Evolutionary conservation across 2,113 vertebrate species (phyloP), one percentile per base, ranked within the genome.

Genomic region (Gnathonemus echidnorhynchus): DNA sequence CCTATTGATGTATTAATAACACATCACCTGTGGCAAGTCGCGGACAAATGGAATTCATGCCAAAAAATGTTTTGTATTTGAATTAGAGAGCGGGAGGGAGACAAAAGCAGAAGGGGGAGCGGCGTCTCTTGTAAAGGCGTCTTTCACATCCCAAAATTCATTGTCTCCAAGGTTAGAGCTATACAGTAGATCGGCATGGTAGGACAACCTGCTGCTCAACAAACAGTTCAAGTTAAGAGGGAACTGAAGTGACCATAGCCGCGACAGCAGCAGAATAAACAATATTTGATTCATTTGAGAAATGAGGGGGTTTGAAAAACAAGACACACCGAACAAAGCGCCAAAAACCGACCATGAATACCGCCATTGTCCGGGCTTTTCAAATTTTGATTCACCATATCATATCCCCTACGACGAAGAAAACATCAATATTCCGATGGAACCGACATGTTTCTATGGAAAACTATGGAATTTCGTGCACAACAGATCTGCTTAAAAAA

Each of bases 371-470:
- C 95, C 95, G 89, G 90, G 96, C 96, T 96, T 97, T 97, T 98
- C 95, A 96, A 95, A 96, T 95, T 97, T 96, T 98, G 98, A 98
- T 99, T 98, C 96, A 99, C 97, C 98, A 98, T 98, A 98, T 99
- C 98, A 98, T 98, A 98, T 98, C 98, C 98, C 98, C 98, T 95
- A 97, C 97, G 96, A 98, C 94, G 98, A 98, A 97, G 97, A 98
- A 98, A 98, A 98, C 98, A 99, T 99, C 97, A 99, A 99, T 99
- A 98, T 99, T 97, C 97, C 95, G 92, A 95, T 95, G 97, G 96
- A 97, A 98, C 97, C 97, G 97, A 97, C 97, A 96, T 97, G 98
- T 99, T 99, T 99, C 98, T 99, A 98, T 99, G 97, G 98, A 95
- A 98, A 98, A 99, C 95, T 94, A 95, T 98, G 97, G 98, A 98